Percentiles rank a stretch among this genome's conserved stretches.
phyloP scores from a whole-genome alignment of 37 sponge, comb jelly and placozoan species.

The Corticium candelabrum region DNA sequence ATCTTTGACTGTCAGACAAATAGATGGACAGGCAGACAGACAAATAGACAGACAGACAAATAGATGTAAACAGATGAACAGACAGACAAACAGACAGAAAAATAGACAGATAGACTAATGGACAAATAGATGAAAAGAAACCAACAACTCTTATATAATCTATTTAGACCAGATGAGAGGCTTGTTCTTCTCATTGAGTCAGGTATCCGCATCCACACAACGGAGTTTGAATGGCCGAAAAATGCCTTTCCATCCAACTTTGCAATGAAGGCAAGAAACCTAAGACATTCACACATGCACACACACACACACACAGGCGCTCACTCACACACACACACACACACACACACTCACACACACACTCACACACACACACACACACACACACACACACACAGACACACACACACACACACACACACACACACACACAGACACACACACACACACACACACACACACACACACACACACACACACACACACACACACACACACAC shows the following conservation, averaged over 20 bases:
- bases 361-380: constrained; percentile 5
- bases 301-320: neutral
- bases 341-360: no score
- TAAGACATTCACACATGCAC: neutral
- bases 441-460: neutral
- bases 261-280: constrained; percentile 67
- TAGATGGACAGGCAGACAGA: no score
- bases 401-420: constrained; percentile 5
- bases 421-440: neutral
- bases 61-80: constrained; percentile 1
- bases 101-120: no score
- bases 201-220: constrained; percentile 82
- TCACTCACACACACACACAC: neutral
- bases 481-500: neutral
- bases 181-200: constrained; percentile 78
- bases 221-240: constrained; percentile 98
- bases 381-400: constrained; percentile 1
- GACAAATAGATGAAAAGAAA: no score
- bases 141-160: no score
- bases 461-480: neutral
- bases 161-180: constrained; percentile 92
- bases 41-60: no score
- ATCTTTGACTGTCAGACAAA: no score
- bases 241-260: constrained; percentile 87
- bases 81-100: constrained; percentile 6